Conservation (phyloP, 1,140 invertebrate genomes). For the Lordiphosa clarofinis region DNA sequence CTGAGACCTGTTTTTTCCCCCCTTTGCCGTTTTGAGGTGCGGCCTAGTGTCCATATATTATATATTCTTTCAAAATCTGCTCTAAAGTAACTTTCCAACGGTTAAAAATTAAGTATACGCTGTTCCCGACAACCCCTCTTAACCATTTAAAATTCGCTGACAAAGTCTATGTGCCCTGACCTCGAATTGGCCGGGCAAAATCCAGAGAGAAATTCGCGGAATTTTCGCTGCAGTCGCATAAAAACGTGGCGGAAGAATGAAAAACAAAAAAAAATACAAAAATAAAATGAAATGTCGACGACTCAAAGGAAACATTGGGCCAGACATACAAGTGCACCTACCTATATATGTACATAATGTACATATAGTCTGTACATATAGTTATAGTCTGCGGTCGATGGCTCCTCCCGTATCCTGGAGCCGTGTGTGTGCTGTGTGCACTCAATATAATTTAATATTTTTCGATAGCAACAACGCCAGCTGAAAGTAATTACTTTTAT, state of each 20-base stretch:
- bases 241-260: constrained; percentile 32
- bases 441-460: constrained; percentile 78
- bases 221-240: constrained; percentile 73
- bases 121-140: no score
- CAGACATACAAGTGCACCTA: not conserved
- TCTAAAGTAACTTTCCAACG: no score
- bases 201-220: constrained; percentile 63
- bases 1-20: no score
- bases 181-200: constrained; percentile 21
- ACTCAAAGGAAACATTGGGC: constrained; percentile 42
- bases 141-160: no score
- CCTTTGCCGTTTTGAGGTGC: no score
- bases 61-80: no score
- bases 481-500: constrained; percentile 78
- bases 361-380: constrained; percentile 24
- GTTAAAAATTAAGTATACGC: no score
- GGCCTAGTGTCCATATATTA: no score
- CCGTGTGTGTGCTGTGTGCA: constrained; percentile 36
- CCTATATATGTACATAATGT: not conserved
- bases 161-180: not conserved
- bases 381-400: constrained; percentile 55
- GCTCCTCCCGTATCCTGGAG: constrained; percentile 18
- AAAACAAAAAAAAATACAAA: constrained; percentile 18
- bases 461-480: constrained; percentile 72
- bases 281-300: constrained; percentile 52